Evolutionary conservation across 2,113 vertebrate genomes (phyloP), one percentile per base, ranked within the genome.

Genomic region (Nanger granti): DNA sequence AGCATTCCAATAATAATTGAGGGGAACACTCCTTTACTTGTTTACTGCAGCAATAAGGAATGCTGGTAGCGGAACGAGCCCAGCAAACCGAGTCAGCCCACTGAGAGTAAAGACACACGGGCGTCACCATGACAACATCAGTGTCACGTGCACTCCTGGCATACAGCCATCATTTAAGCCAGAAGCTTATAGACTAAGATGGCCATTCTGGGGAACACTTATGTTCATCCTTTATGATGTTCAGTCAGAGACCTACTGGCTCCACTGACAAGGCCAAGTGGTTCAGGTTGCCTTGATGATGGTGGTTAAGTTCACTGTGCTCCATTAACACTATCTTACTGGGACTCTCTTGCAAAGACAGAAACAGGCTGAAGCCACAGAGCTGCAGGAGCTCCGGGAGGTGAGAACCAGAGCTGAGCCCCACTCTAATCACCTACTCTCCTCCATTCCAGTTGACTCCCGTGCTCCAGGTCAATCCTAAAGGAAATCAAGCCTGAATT

Each of bases 21-120:
- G 87, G 89, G 57, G 8, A 82, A 52, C 49, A n/a, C 82, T 90
- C 89, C 96, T 94, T 17, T 34, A 95, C 91, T 91, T 97, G 93
- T 95, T 98, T 94, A 79, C 94, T 59, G 14, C 28, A 34, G 94
- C 88, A 52, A 29, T 10, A 86, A 66, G 47, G 87, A 34, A 49
- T 90, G 66, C 91, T 0, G 0, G 86, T 54, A 89, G 93, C 62
- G 94, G 91, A 2, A 31, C 26, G 95, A 94, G 96, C 76, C 86
- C 59, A 37, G 17, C 41, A 80, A 76, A 69, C 17, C 6, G n/a
- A 95, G 92, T 84, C 97, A 97, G 98, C 91, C 98, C 97, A 96
- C 73, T 69, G 98, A 85, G 47, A 87, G 66, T 52, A 62, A 84
- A 96, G 97, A 97, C 95, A 97, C 94, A 97, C 47, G 83, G 95